Evolutionary conservation across 2,797 vertebrate genomes (phyloP).

Genomic region (Glyptemys insculpta): DNA sequence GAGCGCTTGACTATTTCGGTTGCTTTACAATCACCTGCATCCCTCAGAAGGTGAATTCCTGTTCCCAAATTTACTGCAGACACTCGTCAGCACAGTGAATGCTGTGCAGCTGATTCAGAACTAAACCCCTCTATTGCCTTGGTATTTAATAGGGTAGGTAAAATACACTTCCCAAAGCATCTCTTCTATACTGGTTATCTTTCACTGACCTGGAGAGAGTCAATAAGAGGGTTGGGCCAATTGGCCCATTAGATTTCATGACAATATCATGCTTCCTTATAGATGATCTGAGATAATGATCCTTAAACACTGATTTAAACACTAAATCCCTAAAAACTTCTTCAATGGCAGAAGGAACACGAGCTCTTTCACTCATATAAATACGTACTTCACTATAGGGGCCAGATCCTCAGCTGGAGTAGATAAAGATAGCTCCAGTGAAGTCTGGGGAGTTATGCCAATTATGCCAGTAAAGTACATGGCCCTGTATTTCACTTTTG

Average conservation of each 20-base stretch:
- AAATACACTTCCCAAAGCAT: background rate
- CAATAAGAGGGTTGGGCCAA: background rate
- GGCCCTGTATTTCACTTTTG: background rate
- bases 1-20: background rate
- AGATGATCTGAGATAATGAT: no score
- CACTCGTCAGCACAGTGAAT: background rate
- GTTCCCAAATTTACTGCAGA: background rate
- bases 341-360: background rate
- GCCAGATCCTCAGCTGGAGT: slow-evolving; percentile 17
- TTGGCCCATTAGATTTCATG: no score
- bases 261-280: no score
- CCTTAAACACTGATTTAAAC: background rate
- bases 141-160: background rate
- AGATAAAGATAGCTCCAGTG: background rate
- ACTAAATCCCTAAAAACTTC: background rate
- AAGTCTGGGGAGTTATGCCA: slow-evolving; percentile 14
- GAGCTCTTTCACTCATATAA: background rate
- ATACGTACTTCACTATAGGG: background rate
- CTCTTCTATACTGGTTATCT: background rate
- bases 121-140: background rate
- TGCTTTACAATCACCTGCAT: background rate
- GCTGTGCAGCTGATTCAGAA: background rate
- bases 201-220: background rate
- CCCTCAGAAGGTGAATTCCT: background rate
- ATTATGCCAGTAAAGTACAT: background rate